Evolutionary conservation across 2,888 invertebrate genomes (phyloP).

Genomic region (Colletes collaris): DNA sequence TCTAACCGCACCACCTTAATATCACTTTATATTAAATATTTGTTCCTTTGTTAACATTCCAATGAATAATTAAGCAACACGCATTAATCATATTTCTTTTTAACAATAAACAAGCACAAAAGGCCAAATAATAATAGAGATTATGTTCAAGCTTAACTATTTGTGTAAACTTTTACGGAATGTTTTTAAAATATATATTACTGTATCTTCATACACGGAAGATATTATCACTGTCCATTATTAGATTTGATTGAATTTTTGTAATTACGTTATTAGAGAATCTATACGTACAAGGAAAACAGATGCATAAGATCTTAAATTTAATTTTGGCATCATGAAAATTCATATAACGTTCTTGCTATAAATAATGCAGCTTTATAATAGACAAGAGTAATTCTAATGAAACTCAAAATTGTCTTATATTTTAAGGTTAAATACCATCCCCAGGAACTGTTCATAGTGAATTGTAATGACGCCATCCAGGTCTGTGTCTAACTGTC

Average conservation of each 20-base stretch:
- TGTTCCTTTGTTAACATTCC: conserved; percentile 2
- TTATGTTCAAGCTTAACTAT: conserved; percentile 2
- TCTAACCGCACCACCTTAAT: no score
- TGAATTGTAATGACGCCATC: conserved; percentile 98
- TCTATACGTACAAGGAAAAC: conserved; percentile 2
- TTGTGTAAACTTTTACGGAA: conserved; percentile 23
- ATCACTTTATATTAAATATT: conserved; percentile 11
- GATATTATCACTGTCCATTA: background rate
- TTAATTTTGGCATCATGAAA: conserved; percentile 51
- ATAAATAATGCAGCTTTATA: background rate
- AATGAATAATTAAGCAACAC: conserved; percentile 11
- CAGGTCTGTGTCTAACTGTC: conserved; percentile 94
- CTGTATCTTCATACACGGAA: background rate
- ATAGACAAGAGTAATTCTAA: conserved; percentile 31
- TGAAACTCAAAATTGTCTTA: conserved; percentile 75
- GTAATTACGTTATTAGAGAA: background rate
- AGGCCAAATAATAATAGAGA: conserved; percentile 1
- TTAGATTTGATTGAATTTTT: conserved; percentile 1
- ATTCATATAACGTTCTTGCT: conserved; percentile 1
- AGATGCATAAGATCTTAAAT: background rate
- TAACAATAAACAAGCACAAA: background rate
- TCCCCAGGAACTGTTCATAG: conserved; percentile 97
- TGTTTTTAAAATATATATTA: conserved; percentile 22
- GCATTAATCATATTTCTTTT: background rate
- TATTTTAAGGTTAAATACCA: conserved; percentile 93